phyloP scores from a whole-genome alignment of 2,797 vertebrate species.

The Lacerta agilis region DNA sequence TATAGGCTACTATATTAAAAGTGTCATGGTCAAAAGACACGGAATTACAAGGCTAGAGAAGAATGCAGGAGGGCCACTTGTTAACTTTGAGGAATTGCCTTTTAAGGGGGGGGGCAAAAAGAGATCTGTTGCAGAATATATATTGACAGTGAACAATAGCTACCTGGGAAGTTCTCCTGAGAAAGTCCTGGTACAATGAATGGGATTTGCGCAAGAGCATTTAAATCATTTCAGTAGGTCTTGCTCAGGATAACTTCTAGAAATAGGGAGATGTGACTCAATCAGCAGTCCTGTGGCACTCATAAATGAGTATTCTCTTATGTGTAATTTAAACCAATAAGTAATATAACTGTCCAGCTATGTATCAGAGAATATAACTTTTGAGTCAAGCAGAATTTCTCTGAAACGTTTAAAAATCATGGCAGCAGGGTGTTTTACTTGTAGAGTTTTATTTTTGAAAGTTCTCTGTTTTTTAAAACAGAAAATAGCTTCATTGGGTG shows the following conservation, averaged over 20 bases:
- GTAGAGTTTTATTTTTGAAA: slow-evolving; percentile 32
- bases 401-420: neutral
- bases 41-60: slow-evolving; percentile 5
- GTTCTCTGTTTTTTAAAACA: slow-evolving; percentile 1
- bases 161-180: slow-evolving; percentile 31
- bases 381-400: neutral
- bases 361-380: neutral
- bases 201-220: neutral
- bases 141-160: slow-evolving; percentile 18
- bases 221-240: neutral
- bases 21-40: slow-evolving; percentile 15
- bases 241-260: neutral
- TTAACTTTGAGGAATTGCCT: slow-evolving; percentile 44
- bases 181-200: neutral
- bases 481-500: neutral
- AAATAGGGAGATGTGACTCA: neutral
- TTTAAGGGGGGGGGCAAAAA: slow-evolving; percentile 2
- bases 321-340: neutral
- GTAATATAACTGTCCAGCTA: neutral
- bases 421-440: slow-evolving; percentile 19
- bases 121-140: slow-evolving; percentile 9
- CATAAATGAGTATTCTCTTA: neutral
- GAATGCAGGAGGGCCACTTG: slow-evolving; percentile 23
- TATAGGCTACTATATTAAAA: slow-evolving; percentile 34
- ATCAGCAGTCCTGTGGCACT: neutral